These are phyloP conservation scores for Halictus quadricinctus DNA, from an alignment of 2,888 invertebrate species.

Conservation along the genomic window DNA sequence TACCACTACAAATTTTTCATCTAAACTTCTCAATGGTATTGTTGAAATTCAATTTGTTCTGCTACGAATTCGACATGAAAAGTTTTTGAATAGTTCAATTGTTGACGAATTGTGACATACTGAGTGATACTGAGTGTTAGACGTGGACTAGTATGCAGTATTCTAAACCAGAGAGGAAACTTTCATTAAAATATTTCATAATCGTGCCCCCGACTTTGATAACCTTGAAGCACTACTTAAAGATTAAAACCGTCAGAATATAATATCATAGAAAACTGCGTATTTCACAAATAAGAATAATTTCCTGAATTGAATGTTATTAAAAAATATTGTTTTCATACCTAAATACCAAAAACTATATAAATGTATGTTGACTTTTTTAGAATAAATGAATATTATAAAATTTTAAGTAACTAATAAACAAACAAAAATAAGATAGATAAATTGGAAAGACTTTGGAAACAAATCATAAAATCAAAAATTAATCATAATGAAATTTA, in stretches of 20 bases:
- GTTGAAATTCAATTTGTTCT: neutral
- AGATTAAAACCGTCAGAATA: neutral
- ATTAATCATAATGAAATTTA: neutral
- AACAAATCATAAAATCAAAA: neutral
- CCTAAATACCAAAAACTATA: too few relatives aligned
- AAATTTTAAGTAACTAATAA: neutral
- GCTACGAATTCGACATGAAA: slow-evolving; percentile 7
- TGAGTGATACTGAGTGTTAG: neutral
- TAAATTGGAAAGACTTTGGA: neutral
- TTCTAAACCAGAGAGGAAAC: neutral
- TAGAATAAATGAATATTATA: too few relatives aligned
- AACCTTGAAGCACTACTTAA: neutral
- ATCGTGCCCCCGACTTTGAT: neutral
- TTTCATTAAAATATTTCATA: neutral
- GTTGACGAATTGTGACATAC: slow-evolving; percentile 1
- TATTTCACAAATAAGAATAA: too few relatives aligned
- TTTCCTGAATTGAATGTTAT: too few relatives aligned
- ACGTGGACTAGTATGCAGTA: neutral
- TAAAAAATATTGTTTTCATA: too few relatives aligned
- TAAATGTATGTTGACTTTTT: too few relatives aligned
- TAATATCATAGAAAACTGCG: too few relatives aligned
- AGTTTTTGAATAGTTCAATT: neutral
- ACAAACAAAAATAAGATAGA: neutral
- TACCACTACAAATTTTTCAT: neutral
- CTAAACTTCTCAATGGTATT: neutral